Conservation (phyloP, 2,797 vertebrate species). For the Anableps anableps region DNA sequence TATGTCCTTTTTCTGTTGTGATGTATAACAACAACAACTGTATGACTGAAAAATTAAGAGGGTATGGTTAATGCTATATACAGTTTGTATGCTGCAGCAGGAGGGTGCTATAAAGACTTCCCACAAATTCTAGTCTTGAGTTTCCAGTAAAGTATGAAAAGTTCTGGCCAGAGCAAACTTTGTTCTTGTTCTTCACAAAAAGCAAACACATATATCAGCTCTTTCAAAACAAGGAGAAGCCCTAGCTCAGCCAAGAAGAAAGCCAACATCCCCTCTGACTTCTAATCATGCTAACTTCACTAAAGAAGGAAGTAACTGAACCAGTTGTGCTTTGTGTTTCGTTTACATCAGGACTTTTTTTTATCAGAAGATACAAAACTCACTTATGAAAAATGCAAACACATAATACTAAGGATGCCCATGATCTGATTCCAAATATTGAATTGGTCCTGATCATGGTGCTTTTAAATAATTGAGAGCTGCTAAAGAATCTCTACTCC, state of each 20-base stretch:
- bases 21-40: background rate
- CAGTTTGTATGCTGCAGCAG: background rate
- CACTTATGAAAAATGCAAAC: background rate
- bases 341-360: too few relatives aligned
- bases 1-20: background rate
- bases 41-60: background rate
- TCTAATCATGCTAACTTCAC: background rate
- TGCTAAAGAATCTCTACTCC: too few relatives aligned
- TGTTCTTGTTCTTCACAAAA: background rate
- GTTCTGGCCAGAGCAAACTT: background rate
- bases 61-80: background rate
- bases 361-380: too few relatives aligned
- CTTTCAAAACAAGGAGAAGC: background rate
- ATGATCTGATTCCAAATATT: background rate
- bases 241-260: background rate
- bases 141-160: background rate
- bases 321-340: background rate
- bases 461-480: background rate
- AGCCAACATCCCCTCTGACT: background rate
- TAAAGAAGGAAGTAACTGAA: background rate
- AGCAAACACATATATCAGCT: background rate
- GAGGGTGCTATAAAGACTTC: background rate
- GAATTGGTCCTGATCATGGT: background rate
- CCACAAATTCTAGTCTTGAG: background rate
- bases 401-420: background rate